Conservation (phyloP, 1,140 invertebrate genomes). For the Tetragnatha versicolor region DNA sequence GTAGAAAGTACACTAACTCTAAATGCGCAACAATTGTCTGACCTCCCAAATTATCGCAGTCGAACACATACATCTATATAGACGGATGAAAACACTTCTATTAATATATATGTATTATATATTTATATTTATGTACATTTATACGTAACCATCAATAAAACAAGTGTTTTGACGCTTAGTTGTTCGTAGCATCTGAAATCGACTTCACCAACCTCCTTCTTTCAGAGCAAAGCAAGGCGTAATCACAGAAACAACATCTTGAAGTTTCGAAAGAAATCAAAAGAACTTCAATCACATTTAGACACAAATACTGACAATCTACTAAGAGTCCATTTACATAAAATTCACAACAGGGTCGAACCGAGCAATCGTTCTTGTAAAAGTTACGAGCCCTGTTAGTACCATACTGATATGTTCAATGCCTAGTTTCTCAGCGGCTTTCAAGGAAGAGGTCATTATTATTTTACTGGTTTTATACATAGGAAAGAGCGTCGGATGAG, state of each 20-base stretch:
- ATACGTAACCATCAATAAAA: constrained; percentile 45
- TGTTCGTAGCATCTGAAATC: constrained; percentile 10
- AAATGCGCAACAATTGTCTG: constrained; percentile 24
- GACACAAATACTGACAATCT: constrained; percentile 42
- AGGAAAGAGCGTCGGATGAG: too few relatives aligned
- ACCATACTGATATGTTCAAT: constrained; percentile 41
- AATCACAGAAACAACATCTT: constrained; percentile 47
- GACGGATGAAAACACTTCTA: constrained; percentile 49
- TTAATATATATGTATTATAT: constrained; percentile 36
- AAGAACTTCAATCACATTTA: constrained; percentile 40
- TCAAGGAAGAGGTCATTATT: background rate
- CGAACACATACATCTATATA: constrained; percentile 41
- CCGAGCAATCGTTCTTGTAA: constrained; percentile 25
- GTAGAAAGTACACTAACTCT: too few relatives aligned
- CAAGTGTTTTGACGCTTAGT: background rate
- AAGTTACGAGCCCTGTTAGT: constrained; percentile 18
- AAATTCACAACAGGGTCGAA: constrained; percentile 25
- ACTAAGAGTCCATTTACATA: constrained; percentile 22
- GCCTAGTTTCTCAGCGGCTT: constrained; percentile 12
- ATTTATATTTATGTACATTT: constrained; percentile 40
- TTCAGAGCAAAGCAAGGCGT: constrained; percentile 20
- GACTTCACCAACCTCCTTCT: constrained; percentile 22
- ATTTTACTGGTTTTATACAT: too few relatives aligned
- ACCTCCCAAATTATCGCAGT: background rate
- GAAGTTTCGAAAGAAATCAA: constrained; percentile 28